Percentiles rank a stretch among this genome's conserved stretches.
Evolutionary conservation across 2,888 invertebrate genomes (phyloP).

Genomic region (Nephrotoma appendiculata): DNA sequence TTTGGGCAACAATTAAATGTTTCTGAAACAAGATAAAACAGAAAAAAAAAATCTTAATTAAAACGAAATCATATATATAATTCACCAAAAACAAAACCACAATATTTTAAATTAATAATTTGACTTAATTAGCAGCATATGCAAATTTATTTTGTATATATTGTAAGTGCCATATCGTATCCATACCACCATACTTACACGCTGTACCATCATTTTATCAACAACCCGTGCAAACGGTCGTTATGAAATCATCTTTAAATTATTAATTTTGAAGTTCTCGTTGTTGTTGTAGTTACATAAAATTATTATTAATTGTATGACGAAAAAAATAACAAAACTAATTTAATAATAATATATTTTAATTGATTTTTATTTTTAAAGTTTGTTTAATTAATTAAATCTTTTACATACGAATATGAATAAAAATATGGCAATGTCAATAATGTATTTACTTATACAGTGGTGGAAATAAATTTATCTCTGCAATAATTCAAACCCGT

Average conservation of each 20-base stretch:
- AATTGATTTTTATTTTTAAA: background rate
- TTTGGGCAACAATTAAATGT: slow-evolving; percentile 1
- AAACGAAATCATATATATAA: background rate
- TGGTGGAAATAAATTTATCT: background rate
- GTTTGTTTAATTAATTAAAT: background rate
- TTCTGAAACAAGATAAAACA: background rate
- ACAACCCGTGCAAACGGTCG: background rate
- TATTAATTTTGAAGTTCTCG: background rate
- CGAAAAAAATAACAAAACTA: background rate
- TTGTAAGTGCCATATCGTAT: background rate
- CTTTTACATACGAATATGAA: background rate
- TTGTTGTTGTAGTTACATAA: background rate
- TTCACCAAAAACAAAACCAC: background rate
- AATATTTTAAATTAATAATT: background rate
- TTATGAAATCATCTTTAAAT: background rate
- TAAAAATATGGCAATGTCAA: background rate
- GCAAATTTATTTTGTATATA: background rate
- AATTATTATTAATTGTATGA: background rate
- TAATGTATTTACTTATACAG: background rate
- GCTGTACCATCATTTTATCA: background rate
- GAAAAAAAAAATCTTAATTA: background rate
- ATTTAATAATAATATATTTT: background rate
- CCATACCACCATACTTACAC: background rate
- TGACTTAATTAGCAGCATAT: background rate
- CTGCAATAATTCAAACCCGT: no score